Conservation (phyloP, 1,140 invertebrate species). For the Camponotus vicinus region DNA sequence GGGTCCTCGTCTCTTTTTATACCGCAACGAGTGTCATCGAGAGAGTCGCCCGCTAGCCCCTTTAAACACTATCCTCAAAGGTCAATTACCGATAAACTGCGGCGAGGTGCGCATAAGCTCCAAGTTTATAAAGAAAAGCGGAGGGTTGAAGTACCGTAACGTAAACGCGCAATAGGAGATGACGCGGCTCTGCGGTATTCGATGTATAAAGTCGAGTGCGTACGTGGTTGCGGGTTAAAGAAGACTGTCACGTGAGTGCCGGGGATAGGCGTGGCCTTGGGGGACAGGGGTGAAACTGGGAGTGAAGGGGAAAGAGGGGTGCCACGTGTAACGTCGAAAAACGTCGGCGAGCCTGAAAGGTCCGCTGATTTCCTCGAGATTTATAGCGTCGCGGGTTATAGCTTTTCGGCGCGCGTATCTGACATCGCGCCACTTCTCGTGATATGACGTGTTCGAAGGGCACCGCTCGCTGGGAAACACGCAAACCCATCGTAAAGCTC, state of each 20-base stretch:
- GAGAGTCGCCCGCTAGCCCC: background rate
- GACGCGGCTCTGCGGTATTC: conserved; percentile 10
- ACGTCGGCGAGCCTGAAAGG: conserved; percentile 24
- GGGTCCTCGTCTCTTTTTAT: conserved; percentile 18
- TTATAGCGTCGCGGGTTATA: conserved; percentile 50
- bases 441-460: conserved; percentile 52
- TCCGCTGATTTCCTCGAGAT: conserved; percentile 65
- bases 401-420: conserved; percentile 23
- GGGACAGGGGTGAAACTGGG: background rate
- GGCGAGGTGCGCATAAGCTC: conserved; percentile 42
- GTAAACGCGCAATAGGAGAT: conserved; percentile 61
- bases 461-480: conserved; percentile 42
- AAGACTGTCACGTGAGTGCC: conserved; percentile 70
- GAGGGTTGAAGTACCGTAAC: conserved; percentile 54
- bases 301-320: background rate
- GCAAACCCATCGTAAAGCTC: conserved; percentile 68
- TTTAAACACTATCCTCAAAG: conserved; percentile 51
- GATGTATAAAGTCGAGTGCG: conserved; percentile 58
- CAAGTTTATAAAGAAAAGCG: conserved; percentile 59
- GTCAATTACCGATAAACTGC: conserved; percentile 74
- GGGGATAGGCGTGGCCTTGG: conserved; percentile 34
- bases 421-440: conserved; percentile 43
- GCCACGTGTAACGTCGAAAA: conserved; percentile 20
- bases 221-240: conserved; percentile 62
- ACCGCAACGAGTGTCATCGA: conserved; percentile 13